Evolutionary conservation across 2,797 vertebrate genomes (phyloP), one percentile per base, ranked within the genome.

Genomic region (Chelonia mydas): DNA sequence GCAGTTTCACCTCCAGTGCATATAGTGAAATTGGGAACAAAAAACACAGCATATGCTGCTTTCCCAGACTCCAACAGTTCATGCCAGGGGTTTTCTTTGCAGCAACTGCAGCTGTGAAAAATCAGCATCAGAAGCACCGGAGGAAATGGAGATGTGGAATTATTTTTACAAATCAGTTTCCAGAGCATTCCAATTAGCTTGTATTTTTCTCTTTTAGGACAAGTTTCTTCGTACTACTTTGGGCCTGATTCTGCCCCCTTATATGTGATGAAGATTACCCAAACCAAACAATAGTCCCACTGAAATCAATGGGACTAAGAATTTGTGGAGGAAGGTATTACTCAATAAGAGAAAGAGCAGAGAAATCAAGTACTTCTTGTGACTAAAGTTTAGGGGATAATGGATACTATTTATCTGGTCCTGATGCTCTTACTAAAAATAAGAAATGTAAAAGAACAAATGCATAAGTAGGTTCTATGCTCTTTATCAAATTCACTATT

Each of bases 371-470:
- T 68, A 90, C 78, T 87, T 84, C 7, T 49, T 68, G 54, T 11
- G 49, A 93, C 55, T 86, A 94, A 94, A 83, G 11, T 92, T 87
- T 89, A 93, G 79, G 72, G 61, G 93, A 90, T 15, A 88, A 78
- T 2, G 77, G 37, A 83, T 95, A 49, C 65, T 84, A 25, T 86
- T 97, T 85, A 93, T 45, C 19, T 11, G 49, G 41, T n/a, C 88
- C 92, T 0, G 0, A 55, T 76, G 88, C 89, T 53, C 80, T 84
- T 91, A 93, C 59, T 55, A 92, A 88, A 47, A 25, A 27, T 31
- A 77, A 5, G 27, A 49, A 77, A 47, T 31, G 27, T 28, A 49
- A 47, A 77, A 47, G 25, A 28, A 77, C 37, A 45, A 12, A 74
- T 13, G 23, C 77, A 68, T 3, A 3, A 49, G 95, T 91, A 47